Evolutionary conservation across 2,797 vertebrate species (phyloP).

Genomic region (Amblyopsis hoosieri): DNA sequence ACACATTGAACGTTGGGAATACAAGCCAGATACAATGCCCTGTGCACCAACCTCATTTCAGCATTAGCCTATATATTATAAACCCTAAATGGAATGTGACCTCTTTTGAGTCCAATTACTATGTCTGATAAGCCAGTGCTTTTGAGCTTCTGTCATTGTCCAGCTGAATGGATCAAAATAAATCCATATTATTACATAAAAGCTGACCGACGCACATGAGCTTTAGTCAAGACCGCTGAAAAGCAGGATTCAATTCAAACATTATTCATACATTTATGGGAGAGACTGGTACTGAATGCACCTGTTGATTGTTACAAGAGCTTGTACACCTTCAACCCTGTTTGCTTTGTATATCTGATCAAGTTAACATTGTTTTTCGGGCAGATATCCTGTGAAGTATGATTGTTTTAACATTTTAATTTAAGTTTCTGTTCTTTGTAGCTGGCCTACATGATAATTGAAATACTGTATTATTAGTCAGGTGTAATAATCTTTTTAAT

Average conservation of each 20-base stretch:
- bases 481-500: constrained; percentile 82
- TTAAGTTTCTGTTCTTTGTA: constrained; percentile 86
- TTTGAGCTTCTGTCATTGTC: constrained; percentile 19
- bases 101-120: constrained; percentile 23
- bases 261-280: neutral
- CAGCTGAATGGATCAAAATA: constrained; percentile 24
- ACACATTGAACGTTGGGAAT: constrained; percentile 59
- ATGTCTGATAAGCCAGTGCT: constrained; percentile 31
- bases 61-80: constrained; percentile 67
- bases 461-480: constrained; percentile 91
- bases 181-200: constrained; percentile 44
- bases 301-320: constrained; percentile 29
- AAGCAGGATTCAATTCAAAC: constrained; percentile 40
- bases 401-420: constrained; percentile 77
- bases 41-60: constrained; percentile 63
- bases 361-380: constrained; percentile 78
- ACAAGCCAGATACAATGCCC: constrained; percentile 68
- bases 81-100: constrained; percentile 56
- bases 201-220: constrained; percentile 50
- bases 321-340: constrained; percentile 39
- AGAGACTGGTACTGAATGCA: neutral
- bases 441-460: constrained; percentile 94
- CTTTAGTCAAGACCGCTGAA: constrained; percentile 26
- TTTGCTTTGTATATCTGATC: constrained; percentile 62
- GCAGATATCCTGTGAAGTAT: constrained; percentile 75